Conservation (phyloP, 1,140 invertebrate species). For the Drosophila melanica region DNA sequence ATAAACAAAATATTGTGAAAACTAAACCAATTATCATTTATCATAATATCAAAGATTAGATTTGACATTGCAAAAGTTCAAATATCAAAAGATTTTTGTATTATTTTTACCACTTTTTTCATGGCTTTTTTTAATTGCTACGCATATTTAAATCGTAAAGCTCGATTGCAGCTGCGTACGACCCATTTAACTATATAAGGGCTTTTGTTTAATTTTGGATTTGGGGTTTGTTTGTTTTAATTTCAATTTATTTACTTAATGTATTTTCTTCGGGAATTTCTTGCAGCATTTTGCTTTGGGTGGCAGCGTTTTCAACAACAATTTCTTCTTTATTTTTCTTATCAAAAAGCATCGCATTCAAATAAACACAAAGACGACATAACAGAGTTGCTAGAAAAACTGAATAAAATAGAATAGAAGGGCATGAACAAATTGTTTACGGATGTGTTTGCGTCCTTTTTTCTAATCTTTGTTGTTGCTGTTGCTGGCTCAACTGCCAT, state of each 20-base stretch:
- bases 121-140: constrained; percentile 28
- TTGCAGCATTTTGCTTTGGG: constrained; percentile 36
- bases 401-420: constrained; percentile 58
- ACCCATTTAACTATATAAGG: constrained; percentile 31
- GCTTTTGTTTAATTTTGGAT: constrained; percentile 28
- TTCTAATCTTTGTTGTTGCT: constrained; percentile 53
- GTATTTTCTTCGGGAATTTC: constrained; percentile 25
- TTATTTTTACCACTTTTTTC: too few species aligned
- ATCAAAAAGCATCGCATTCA: constrained; percentile 58
- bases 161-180: constrained; percentile 18
- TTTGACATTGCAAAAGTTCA: too few species aligned
- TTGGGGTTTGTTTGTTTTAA: constrained; percentile 38
- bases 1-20: too few species aligned
- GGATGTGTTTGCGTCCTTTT: constrained; percentile 76
- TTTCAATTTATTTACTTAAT: constrained; percentile 50
- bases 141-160: constrained; percentile 21
- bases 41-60: too few species aligned
- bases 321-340: constrained; percentile 77
- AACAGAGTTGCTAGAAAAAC: constrained; percentile 27
- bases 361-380: constrained; percentile 58
- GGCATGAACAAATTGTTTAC: constrained; percentile 81
- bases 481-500: constrained; percentile 21
- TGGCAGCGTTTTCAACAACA: constrained; percentile 55
- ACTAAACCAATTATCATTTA: too few species aligned
- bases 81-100: too few species aligned